Evolutionary conservation across 1,140 invertebrate species (phyloP).

Genomic region (Phortica variegata): DNA sequence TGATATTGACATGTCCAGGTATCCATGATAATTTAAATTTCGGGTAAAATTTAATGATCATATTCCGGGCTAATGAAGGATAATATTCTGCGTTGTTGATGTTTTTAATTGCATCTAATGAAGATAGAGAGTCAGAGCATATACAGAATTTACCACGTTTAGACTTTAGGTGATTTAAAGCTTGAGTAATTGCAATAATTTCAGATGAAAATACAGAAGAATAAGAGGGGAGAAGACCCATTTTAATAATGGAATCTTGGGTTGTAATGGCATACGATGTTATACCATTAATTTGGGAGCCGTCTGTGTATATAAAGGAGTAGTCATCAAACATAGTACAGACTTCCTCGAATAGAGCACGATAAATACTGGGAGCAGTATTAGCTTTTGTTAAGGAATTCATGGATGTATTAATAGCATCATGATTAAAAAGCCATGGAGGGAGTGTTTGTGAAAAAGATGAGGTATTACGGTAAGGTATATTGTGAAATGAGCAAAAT

Average conservation of each 20-base stretch:
- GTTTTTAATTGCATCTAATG: slow-evolving; percentile 2
- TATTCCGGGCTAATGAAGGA: not conserved
- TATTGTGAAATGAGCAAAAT: not conserved
- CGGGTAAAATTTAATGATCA: not conserved
- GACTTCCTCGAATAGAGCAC: not conserved
- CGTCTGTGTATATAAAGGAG: not conserved
- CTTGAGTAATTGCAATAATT: slow-evolving; percentile 5
- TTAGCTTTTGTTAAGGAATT: not conserved
- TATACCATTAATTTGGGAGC: slow-evolving; percentile 1
- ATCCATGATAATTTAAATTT: slow-evolving; percentile 4
- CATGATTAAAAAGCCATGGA: not conserved
- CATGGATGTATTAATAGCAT: slow-evolving; percentile 1
- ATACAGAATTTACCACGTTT: slow-evolving; percentile 2
- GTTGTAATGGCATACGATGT: not conserved
- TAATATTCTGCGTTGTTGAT: not conserved
- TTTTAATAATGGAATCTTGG: not conserved
- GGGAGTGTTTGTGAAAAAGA: too few relatives aligned
- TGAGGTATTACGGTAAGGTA: not conserved
- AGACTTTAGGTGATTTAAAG: not conserved
- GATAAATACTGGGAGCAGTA: not conserved
- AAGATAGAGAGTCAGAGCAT: slow-evolving; percentile 1
- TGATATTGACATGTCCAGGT: not conserved
- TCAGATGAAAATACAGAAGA: slow-evolving; percentile 4
- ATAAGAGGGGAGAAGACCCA: not conserved
- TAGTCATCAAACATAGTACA: not conserved